phyloP scores from a whole-genome alignment of 2,888 invertebrate species.

The Limenitis camilla region DNA sequence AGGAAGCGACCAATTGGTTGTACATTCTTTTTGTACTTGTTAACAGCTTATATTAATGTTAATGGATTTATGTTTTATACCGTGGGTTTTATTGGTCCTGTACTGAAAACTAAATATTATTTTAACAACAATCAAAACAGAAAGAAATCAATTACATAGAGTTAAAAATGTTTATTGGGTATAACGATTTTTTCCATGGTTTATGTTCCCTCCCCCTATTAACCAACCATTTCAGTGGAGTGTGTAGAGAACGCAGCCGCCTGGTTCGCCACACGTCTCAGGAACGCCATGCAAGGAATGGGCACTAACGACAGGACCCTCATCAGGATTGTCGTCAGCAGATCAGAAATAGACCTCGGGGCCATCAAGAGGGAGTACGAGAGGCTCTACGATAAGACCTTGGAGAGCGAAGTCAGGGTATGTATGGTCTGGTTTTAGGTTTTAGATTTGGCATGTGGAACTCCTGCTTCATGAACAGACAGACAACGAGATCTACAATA shows the following conservation, averaged over 20 bases:
- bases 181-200: neutral
- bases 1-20: too few species aligned
- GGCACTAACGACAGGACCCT: conserved; percentile 83
- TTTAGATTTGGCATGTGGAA: neutral
- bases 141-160: too few species aligned
- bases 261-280: too few species aligned
- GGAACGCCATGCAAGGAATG: conserved; percentile 59
- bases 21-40: too few species aligned
- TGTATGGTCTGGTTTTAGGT: conserved; percentile 25
- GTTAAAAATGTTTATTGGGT: too few species aligned
- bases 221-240: conserved; percentile 71
- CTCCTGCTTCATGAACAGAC: neutral
- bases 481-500: neutral
- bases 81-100: too few species aligned
- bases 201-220: neutral
- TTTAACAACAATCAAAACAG: too few species aligned
- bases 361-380: conserved; percentile 82
- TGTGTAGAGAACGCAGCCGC: conserved; percentile 70
- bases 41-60: too few species aligned
- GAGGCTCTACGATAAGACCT: conserved; percentile 79
- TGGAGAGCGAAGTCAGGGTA: conserved; percentile 79
- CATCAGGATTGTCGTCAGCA: conserved; percentile 80
- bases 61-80: too few species aligned
- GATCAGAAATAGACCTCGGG: conserved; percentile 81
- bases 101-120: too few species aligned